Evolutionary conservation across 1,140 invertebrate species (phyloP).

Genomic region (Meloidogyne chitwoodi): DNA sequence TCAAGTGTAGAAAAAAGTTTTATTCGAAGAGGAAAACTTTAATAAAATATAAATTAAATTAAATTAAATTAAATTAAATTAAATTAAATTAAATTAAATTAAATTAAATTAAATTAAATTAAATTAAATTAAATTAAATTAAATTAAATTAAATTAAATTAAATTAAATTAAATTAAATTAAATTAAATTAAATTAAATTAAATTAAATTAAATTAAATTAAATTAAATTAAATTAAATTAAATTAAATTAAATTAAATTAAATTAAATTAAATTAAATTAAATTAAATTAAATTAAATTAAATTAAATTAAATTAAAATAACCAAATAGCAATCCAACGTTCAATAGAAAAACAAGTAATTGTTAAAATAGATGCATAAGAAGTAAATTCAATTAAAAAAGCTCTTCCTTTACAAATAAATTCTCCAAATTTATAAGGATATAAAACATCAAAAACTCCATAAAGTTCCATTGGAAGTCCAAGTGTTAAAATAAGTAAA

Average conservation of each 20-base stretch:
- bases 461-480: slow-evolving; percentile 59
- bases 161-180: slow-evolving; percentile 15
- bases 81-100: slow-evolving; percentile 20
- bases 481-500: slow-evolving; percentile 72
- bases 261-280: slow-evolving; percentile 14
- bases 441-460: slow-evolving; percentile 47
- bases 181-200: slow-evolving; percentile 20
- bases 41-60: slow-evolving; percentile 16
- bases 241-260: slow-evolving; percentile 14
- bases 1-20: slow-evolving; percentile 56
- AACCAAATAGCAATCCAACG: slow-evolving; percentile 66
- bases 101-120: slow-evolving; percentile 15
- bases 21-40: slow-evolving; percentile 51
- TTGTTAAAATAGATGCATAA: slow-evolving; percentile 83
- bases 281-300: slow-evolving; percentile 26
- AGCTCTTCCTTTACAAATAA: slow-evolving; percentile 51
- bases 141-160: slow-evolving; percentile 29
- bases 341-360: slow-evolving; percentile 87
- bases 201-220: slow-evolving; percentile 14
- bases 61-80: too few relatives aligned
- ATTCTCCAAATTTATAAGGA: slow-evolving; percentile 52
- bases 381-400: slow-evolving; percentile 56
- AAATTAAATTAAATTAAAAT: slow-evolving; percentile 3
- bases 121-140: slow-evolving; percentile 19
- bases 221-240: slow-evolving; percentile 14